Evolutionary conservation across 2,113 vertebrate species (phyloP).

Genomic region (Ahaetulla prasina): DNA sequence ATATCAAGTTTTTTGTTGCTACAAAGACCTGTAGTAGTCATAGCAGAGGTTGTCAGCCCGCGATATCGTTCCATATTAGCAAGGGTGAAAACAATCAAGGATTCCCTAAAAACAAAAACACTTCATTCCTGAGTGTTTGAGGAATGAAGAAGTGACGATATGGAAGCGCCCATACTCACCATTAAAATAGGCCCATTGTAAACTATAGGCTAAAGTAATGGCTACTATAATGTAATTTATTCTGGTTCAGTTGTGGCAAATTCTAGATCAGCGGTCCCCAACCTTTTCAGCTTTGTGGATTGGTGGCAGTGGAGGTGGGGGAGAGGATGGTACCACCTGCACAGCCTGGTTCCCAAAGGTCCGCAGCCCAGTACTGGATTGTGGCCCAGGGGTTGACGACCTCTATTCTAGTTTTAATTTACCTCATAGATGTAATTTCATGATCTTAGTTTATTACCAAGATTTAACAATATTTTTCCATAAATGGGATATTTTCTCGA

Average conservation of each 20-base stretch:
- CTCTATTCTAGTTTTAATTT: background rate
- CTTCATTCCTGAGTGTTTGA: no score
- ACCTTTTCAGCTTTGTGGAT: no score
- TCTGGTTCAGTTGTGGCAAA: background rate
- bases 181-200: background rate
- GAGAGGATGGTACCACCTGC: no score
- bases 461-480: background rate
- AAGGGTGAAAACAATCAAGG: background rate
- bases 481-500: conserved; percentile 51
- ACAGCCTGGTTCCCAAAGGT: no score
- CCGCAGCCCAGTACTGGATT: no score
- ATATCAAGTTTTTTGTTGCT: background rate
- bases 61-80: background rate
- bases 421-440: background rate
- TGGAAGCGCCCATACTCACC: no score
- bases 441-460: conserved; percentile 12
- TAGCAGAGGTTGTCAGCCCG: background rate
- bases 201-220: background rate
- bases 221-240: background rate
- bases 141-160: no score
- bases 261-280: background rate
- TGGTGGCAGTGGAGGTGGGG: no score
- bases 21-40: background rate
- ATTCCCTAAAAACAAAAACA: no score
- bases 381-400: no score